Evolutionary conservation across 2,113 vertebrate genomes (phyloP).

Genomic region (Telmatochromis bifrenatus): DNA sequence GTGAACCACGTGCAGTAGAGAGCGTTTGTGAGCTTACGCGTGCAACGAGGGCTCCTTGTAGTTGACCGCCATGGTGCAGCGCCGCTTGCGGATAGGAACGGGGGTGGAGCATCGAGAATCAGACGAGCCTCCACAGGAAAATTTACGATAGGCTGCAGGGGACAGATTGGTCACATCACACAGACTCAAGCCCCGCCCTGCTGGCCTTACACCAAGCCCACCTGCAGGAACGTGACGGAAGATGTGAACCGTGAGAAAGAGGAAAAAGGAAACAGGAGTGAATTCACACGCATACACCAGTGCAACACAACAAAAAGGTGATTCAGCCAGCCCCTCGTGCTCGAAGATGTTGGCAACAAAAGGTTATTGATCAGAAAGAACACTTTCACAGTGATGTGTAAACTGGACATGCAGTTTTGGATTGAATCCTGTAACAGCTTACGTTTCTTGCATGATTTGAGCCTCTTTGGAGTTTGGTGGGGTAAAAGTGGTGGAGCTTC

Average conservation of each 20-base stretch:
- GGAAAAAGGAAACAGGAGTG: not conserved
- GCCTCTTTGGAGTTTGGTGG: not conserved
- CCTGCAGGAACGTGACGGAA: conserved; percentile 59
- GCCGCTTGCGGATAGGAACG: conserved; percentile 64
- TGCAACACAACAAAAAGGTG: not conserved
- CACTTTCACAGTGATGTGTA: not conserved
- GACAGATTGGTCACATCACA: conserved; percentile 84
- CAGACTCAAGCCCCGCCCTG: conserved; percentile 66
- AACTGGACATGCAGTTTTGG: not conserved
- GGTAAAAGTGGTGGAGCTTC: not conserved
- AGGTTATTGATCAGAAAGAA: not conserved
- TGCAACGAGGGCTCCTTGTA: conserved; percentile 85
- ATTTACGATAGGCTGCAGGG: conserved; percentile 56
- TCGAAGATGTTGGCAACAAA: not conserved
- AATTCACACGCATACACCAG: not conserved
- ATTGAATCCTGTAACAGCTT: not conserved
- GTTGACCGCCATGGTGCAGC: conserved; percentile 71
- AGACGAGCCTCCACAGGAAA: conserved; percentile 36
- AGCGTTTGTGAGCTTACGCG: conserved; percentile 54
- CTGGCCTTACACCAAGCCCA: conserved; percentile 55
- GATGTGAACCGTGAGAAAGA: not conserved
- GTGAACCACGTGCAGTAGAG: not conserved
- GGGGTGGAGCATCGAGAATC: conserved; percentile 27
- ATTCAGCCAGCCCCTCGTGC: not conserved
- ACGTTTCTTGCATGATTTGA: conserved; percentile 40